Evolutionary conservation across 2,888 invertebrate genomes (phyloP), one percentile per base, ranked within the genome.

Genomic region (Phortica magna): DNA sequence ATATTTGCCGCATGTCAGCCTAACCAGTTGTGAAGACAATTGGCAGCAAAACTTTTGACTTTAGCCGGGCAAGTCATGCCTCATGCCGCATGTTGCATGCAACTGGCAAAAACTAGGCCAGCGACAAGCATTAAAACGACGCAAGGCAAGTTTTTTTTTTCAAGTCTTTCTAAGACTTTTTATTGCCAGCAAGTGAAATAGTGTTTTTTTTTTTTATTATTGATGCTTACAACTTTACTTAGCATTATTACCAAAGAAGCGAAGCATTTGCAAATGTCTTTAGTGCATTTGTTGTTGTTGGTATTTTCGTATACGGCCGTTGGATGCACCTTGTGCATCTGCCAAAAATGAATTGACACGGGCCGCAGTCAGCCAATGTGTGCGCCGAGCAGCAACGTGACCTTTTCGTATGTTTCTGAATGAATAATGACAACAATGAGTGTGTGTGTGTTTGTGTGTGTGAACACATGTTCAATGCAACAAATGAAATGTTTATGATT

Each of bases 261-360:
- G 19, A 14, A 59, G 7, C 10, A 81, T 78, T 85, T 84, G 84
- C 82, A 85, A 86, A 86, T 88, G 85, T 86, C 85, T 86, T 85
- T 84, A 88, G 85, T 86, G 88, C 85, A 88, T 87, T 88, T 85
- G 87, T 84, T 85, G n/a, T 61, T 17, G 5, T 65, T 65, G 85
- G 85, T 85, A 85, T 87, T 85, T 85, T 78, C 41, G 87, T 9
- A 74, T 75, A 74, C 64, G 77, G 76, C 79, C 81, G 12, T 19
- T 61, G 61, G 7, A 61, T n/a, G 22, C 61, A 19, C 61, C 22
- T 22, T 22, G 22, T 61, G 22, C 61, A 61, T 22, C 61, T 61
- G 17, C 22, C n/a, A 61, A 61, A 19, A 22, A 6, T 17, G 19
- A 22, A 53, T n/a, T 53, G 53, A 53, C 22, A 19, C 61, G 61